Percentiles rank a stretch among this genome's conserved stretches.
Evolutionary conservation across 2,797 vertebrate species (phyloP).

Genomic region (Acestrorhynchus altus): DNA sequence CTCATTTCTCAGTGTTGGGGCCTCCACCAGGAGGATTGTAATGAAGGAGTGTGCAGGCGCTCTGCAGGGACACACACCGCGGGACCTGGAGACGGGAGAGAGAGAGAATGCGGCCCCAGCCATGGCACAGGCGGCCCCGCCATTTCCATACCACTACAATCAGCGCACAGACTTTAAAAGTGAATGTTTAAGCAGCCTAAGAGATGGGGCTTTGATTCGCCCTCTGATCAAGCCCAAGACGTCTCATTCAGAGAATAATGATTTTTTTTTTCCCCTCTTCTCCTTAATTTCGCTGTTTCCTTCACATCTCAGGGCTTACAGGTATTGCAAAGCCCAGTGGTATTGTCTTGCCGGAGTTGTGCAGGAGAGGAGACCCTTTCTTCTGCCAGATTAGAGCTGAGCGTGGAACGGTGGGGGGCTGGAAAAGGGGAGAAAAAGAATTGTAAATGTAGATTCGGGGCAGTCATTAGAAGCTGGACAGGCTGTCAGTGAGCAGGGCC

Average conservation of each 20-base stretch:
- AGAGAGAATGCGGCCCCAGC: constrained; percentile 88
- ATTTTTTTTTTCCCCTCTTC: constrained; percentile 67
- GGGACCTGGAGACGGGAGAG: constrained; percentile 92
- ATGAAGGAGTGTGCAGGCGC: constrained; percentile 92
- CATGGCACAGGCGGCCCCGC: constrained; percentile 82
- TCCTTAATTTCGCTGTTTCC: constrained; percentile 79
- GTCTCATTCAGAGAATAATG: constrained; percentile 98
- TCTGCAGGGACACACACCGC: constrained; percentile 93
- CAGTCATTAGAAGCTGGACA: constrained; percentile 67
- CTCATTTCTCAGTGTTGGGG: constrained; percentile 86
- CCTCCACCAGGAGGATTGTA: constrained; percentile 98
- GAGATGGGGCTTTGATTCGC: constrained; percentile 98
- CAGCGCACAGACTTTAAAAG: constrained; percentile 99
- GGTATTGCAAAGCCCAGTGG: constrained; percentile 82
- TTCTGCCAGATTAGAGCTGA: constrained; percentile 75
- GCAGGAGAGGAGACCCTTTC: constrained; percentile 73
- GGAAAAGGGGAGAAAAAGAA: constrained; percentile 77
- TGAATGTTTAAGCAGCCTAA: constrained; percentile 99
- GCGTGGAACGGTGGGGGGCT: constrained; percentile 14
- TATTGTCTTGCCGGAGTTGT: constrained; percentile 80
- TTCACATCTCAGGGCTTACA: constrained; percentile 81
- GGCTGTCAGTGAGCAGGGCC: constrained; percentile 55
- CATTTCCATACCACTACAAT: constrained; percentile 99
- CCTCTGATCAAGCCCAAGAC: constrained; percentile 97
- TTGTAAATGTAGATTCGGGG: constrained; percentile 76